Evolutionary conservation across 1,140 invertebrate genomes (phyloP), one percentile per base, ranked within the genome.

Genomic region (Eurosta solidaginis): DNA sequence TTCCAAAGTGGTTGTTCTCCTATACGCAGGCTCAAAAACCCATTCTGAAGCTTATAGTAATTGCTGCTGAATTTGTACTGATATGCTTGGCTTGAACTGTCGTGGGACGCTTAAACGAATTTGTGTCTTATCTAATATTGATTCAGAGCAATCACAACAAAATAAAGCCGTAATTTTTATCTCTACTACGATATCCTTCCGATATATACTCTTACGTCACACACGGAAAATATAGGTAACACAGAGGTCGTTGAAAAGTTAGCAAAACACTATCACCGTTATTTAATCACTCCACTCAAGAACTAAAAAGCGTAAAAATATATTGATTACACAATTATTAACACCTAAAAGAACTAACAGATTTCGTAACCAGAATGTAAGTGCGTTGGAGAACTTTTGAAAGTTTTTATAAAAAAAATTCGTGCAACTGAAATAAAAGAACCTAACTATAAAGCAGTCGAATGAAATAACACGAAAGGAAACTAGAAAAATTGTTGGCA

Each of bases 311-410:
- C 40, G 33, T 2, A 20, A 68, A 68, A 33, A 40, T 20, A 68
- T 68, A 68, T 68, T 68, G 59, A 68, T 68, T 42, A 10, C 59
- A 68, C 59, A 68, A 68, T 68, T 68, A 68, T 42, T 68, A 68
- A 68, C 59, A 68, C 59, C n/a, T 68, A 29, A 12, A 29, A 68
- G 59, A 36, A 40, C 33, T 40, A 20, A 68, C 59, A 68, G 59
- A 68, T 68, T 68, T 36, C 59, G 40, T 68, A 68, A 68, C 59
- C n/a, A 68, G 59, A n/a, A 68, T 22, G 33, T 27, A 68, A 27
- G 27, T 20, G 59, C 17, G 59, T 40, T 10, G n/a, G 33, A 40
- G 40, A 68, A 33, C 40, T 68, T 40, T 40, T 17, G 33, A 68
- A 68, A 68, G 5, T 68, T 68, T 68, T 20, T 1, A 20, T 1